Percentiles rank a stretch among this genome's conserved stretches.
phyloP scores from a whole-genome alignment of 2,797 vertebrate species.

The Halcyon badia region DNA sequence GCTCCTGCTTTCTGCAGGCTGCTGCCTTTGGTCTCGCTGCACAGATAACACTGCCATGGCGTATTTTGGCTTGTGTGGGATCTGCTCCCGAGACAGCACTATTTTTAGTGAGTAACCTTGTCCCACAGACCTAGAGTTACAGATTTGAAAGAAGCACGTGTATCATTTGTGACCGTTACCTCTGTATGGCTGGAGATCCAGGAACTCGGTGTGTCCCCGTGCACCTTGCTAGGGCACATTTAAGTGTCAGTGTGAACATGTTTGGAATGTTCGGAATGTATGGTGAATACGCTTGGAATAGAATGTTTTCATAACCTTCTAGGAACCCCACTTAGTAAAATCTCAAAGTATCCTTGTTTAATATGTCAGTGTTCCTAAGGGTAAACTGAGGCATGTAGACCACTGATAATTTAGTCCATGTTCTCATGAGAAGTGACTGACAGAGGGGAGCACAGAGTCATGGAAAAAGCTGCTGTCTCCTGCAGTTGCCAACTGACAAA shows the following conservation, averaged over 20 bases:
- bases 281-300: background rate
- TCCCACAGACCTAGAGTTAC: background rate
- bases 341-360: background rate
- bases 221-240: fast-evolving
- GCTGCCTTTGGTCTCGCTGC: fast-evolving
- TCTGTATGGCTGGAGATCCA: background rate
- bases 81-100: background rate
- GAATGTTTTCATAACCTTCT: background rate
- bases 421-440: fast-evolving
- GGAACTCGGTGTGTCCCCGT: fast-evolving
- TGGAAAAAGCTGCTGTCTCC: background rate
- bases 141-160: fast-evolving
- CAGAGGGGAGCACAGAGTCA: background rate
- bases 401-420: fast-evolving
- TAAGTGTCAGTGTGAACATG: fast-evolving
- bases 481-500: background rate
- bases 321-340: background rate
- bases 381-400: background rate
- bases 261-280: too few relatives aligned
- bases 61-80: background rate
- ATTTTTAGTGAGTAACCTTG: background rate
- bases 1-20: background rate
- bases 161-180: fast-evolving
- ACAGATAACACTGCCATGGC: fast-evolving
- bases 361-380: background rate